Evolutionary conservation across 2,797 vertebrate genomes (phyloP).

Genomic region (Lacerta bilineata): DNA sequence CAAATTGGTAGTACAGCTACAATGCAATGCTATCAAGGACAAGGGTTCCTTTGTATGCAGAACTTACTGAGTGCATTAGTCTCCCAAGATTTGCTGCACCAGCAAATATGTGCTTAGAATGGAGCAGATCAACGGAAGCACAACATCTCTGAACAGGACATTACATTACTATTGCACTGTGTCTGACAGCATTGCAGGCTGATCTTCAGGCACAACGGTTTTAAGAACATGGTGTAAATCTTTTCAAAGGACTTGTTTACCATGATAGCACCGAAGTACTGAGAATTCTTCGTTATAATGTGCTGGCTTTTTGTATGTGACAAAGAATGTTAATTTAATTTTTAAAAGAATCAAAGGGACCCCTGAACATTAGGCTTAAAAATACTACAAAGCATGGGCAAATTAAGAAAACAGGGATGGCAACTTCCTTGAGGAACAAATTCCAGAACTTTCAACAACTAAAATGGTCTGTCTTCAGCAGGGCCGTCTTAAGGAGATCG

Average conservation of each 20-base stretch:
- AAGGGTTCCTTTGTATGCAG: not conserved
- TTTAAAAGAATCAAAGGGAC: not conserved
- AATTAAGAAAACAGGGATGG: not conserved
- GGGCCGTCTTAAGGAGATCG: too few species aligned
- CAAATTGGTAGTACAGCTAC: not conserved
- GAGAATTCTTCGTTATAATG: not conserved
- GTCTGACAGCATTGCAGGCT: not conserved
- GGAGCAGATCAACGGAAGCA: not conserved
- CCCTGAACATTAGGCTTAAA: not conserved
- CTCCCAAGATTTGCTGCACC: not conserved
- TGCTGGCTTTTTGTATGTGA: not conserved
- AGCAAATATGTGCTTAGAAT: conserved; percentile 1
- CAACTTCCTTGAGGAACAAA: not conserved
- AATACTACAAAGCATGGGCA: not conserved
- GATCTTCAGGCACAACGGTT: not conserved
- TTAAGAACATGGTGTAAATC: not conserved
- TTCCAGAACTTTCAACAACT: not conserved
- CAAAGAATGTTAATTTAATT: not conserved
- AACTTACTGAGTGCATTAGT: not conserved
- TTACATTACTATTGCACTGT: not conserved
- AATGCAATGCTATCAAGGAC: not conserved
- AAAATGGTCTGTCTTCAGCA: not conserved
- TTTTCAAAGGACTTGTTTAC: not conserved
- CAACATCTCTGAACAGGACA: not conserved
- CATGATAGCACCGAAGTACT: not conserved